These are phyloP conservation scores for Carduelis carduelis DNA, from an alignment of 2,797 vertebrate genomes.

Conservation along the genomic window DNA sequence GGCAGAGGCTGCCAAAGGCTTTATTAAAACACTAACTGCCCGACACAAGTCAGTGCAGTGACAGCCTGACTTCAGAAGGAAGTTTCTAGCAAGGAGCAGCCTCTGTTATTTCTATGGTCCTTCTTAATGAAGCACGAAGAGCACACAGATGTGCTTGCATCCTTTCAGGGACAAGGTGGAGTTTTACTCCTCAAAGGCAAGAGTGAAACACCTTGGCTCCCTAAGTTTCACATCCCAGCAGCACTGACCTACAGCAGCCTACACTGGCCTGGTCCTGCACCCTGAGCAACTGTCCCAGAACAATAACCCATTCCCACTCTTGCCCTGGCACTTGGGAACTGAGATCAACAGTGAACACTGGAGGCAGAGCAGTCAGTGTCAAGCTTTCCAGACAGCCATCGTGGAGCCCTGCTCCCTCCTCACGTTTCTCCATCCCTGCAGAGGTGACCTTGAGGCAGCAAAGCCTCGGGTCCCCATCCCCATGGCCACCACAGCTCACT, in stretches of 20 bases:
- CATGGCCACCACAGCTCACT: background rate
- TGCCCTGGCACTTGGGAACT: background rate
- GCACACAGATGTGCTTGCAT: background rate
- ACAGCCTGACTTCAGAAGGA: background rate
- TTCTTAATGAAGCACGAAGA: background rate
- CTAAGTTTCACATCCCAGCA: background rate
- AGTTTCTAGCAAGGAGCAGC: background rate
- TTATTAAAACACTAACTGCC: background rate
- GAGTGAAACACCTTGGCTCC: background rate
- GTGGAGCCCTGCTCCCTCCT: background rate
- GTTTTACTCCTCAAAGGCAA: background rate
- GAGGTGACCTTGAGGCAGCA: conserved; percentile 2
- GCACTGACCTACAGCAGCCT: background rate
- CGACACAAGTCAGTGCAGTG: accelerated
- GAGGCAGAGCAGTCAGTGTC: background rate
- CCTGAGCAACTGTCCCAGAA: background rate
- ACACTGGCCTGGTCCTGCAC: background rate
- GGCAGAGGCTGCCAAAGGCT: background rate
- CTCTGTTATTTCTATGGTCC: background rate
- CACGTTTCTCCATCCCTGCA: background rate
- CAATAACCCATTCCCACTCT: background rate
- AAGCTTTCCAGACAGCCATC: background rate
- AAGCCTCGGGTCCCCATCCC: background rate
- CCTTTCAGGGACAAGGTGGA: background rate
- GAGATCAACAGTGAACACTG: background rate